phyloP scores from a whole-genome alignment of 2,888 invertebrate genomes.

The Plagiodera versicolora region DNA sequence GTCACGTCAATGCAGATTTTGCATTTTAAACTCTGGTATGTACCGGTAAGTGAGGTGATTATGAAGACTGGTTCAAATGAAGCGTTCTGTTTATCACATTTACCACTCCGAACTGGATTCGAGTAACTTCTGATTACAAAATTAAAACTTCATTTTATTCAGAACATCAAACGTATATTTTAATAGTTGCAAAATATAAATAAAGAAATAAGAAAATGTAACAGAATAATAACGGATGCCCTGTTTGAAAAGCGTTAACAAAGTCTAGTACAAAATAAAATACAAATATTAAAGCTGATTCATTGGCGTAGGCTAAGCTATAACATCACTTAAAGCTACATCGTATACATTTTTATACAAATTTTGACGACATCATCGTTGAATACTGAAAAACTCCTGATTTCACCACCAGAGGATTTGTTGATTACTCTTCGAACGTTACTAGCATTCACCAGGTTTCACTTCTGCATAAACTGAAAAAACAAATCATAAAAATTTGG shows the following conservation, averaged over 20 bases:
- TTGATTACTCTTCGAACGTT: constrained; percentile 2
- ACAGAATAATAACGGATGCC: neutral
- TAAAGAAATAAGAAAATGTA: neutral
- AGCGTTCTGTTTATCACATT: no score
- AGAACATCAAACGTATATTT: no score
- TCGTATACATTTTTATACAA: constrained; percentile 12
- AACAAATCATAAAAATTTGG: constrained; percentile 12
- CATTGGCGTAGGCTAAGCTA: neutral
- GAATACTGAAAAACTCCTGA: constrained; percentile 9
- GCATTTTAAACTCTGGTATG: neutral
- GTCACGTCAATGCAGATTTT: neutral
- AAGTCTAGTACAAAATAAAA: neutral
- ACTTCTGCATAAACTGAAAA: constrained; percentile 63
- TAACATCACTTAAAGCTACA: neutral
- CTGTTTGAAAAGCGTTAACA: neutral
- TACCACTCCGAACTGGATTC: no score
- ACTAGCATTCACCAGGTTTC: constrained; percentile 60
- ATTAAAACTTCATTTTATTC: no score
- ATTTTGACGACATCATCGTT: constrained; percentile 6
- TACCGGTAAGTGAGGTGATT: neutral
- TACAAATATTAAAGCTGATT: neutral
- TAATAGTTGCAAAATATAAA: no score
- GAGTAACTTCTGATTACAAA: no score
- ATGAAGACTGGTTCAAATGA: neutral
- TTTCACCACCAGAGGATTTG: constrained; percentile 1